A percentile compares a stretch with the other conserved stretches of the same genome.
These are phyloP conservation scores for Hycleus cichorii DNA, from an alignment of 1,140 invertebrate species.

Conservation along the genomic window DNA sequence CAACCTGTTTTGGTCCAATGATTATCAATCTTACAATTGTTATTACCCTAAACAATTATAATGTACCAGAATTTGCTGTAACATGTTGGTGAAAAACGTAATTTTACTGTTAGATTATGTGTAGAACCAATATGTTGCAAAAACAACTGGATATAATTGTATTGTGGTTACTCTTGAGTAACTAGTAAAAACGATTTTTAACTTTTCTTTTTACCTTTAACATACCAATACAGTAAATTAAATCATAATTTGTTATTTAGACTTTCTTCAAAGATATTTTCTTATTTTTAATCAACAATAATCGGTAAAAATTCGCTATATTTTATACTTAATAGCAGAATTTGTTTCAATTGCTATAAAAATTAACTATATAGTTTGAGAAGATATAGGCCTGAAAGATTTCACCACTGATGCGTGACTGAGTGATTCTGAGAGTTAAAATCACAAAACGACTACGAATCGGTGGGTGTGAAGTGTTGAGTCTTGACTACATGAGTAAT, in stretches of 20 bases:
- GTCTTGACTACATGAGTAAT: constrained; percentile 13
- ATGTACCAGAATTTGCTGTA: constrained; percentile 6
- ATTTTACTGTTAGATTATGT: constrained; percentile 15
- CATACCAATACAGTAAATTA: too few species aligned
- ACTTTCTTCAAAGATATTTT: too few species aligned
- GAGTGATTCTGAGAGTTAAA: constrained; percentile 9
- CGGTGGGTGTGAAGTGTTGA: constrained; percentile 17
- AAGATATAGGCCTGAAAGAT: constrained; percentile 8
- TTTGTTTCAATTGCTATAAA: too few species aligned
- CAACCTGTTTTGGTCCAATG: constrained; percentile 3
- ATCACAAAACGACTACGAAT: constrained; percentile 2
- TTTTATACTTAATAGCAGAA: too few species aligned
- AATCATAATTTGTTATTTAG: too few species aligned
- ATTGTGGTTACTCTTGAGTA: constrained; percentile 14
- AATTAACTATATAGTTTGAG: too few species aligned
- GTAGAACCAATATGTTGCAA: constrained; percentile 7
- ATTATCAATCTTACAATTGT: not conserved
- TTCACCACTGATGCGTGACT: constrained; percentile 10
- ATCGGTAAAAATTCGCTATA: too few species aligned
- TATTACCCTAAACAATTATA: constrained; percentile 11
- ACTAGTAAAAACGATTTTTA: constrained; percentile 8
- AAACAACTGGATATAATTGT: constrained; percentile 15
- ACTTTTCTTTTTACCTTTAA: too few species aligned
- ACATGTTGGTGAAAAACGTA: constrained; percentile 1
- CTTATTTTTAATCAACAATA: too few species aligned